Conservation (phyloP, 2,797 vertebrate genomes). For the Anolis apletophallus region DNA sequence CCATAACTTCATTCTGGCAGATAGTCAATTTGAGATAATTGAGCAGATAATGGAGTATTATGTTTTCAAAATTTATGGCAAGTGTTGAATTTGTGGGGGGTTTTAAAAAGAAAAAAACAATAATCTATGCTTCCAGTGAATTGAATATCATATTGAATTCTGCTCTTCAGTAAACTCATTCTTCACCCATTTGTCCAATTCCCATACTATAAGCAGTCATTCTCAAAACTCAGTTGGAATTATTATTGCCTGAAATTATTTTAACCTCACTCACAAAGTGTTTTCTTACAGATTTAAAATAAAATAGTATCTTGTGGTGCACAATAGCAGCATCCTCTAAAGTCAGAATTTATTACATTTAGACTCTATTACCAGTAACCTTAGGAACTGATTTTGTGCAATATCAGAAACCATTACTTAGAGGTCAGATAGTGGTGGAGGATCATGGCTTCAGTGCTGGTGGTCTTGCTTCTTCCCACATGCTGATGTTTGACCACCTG, state of each 20-base stretch:
- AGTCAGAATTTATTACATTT: conserved; percentile 49
- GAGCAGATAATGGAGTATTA: neutral
- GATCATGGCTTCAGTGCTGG: too few relatives aligned
- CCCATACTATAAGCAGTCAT: neutral
- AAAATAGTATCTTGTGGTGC: conserved; percentile 9
- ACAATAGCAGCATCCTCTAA: neutral
- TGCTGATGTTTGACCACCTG: too few relatives aligned
- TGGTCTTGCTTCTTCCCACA: too few relatives aligned
- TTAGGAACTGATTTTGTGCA: neutral
- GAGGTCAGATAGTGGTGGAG: neutral
- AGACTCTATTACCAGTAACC: neutral
- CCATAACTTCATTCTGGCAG: neutral
- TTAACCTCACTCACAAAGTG: neutral
- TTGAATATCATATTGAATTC: neutral
- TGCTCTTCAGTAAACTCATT: neutral
- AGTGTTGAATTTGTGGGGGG: neutral
- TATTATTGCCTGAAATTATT: neutral
- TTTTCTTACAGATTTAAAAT: conserved; percentile 30
- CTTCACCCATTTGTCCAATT: neutral
- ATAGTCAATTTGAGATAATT: neutral
- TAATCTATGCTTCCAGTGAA: neutral
- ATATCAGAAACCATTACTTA: conserved; percentile 13
- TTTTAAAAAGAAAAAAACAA: neutral
- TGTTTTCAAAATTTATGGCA: neutral
- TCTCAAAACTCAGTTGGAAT: neutral